These are phyloP conservation scores for Pseudomugil tenellus DNA, from an alignment of 2,797 vertebrate species.

Conservation along the genomic window DNA sequence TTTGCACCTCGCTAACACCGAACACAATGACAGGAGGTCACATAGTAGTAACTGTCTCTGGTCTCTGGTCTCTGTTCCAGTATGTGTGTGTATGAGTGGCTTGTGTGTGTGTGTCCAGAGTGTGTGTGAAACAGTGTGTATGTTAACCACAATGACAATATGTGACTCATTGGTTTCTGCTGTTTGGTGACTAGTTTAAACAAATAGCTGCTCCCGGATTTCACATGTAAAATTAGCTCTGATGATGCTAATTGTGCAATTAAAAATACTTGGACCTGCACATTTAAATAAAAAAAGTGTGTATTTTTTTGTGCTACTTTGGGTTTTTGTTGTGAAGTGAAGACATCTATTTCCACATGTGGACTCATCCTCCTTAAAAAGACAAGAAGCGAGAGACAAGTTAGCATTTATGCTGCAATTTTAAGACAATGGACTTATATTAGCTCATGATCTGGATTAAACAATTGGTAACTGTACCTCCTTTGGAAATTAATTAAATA, in stretches of 20 bases:
- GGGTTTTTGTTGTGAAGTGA: neutral
- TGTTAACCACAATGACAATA: conserved; percentile 26
- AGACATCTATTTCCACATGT: no score
- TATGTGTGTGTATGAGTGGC: neutral
- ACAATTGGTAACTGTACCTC: conserved; percentile 2
- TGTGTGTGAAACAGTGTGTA: conserved; percentile 27
- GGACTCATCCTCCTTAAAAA: neutral
- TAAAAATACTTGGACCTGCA: no score
- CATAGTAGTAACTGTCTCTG: conserved; percentile 16
- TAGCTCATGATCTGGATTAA: neutral
- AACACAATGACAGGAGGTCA: conserved; percentile 45
- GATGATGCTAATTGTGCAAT: neutral
- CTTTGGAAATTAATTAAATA: conserved; percentile 21
- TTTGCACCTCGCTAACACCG: conserved; percentile 39
- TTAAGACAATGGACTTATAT: neutral
- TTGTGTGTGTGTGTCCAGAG: conserved; percentile 3
- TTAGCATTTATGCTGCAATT: neutral
- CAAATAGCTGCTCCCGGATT: neutral
- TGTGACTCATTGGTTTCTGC: conserved; percentile 25
- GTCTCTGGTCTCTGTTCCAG: conserved; percentile 5
- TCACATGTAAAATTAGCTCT: neutral
- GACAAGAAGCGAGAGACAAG: neutral
- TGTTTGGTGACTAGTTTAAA: conserved; percentile 5
- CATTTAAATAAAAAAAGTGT: no score
- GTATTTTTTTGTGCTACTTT: conserved; percentile 8